phyloP scores from a whole-genome alignment of 2,113 vertebrate species.

The Lasiurus cinereus region DNA sequence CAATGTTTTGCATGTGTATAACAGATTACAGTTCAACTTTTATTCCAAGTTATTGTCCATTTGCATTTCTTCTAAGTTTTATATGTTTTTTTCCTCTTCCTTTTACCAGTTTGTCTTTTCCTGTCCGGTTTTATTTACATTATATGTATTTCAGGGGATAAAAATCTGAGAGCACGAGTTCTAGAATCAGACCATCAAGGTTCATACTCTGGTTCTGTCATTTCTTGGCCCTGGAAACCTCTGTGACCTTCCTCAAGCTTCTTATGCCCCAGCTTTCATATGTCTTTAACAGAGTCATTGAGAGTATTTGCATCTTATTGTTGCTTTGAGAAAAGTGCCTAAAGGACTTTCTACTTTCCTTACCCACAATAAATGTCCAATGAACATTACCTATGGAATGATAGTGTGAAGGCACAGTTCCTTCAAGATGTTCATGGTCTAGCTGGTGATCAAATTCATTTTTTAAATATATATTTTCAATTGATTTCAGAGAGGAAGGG shows the following conservation, averaged over 20 bases:
- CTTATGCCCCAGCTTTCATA: neutral
- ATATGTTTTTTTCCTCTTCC: neutral
- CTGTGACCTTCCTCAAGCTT: neutral
- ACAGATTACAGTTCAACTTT: neutral
- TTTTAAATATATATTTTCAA: no score
- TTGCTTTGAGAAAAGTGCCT: neutral
- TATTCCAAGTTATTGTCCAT: neutral
- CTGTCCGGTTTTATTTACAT: neutral
- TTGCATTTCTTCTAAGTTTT: neutral
- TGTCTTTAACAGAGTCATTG: neutral
- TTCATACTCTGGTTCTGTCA: neutral
- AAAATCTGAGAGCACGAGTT: neutral
- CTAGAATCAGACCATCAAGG: neutral
- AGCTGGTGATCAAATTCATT: neutral
- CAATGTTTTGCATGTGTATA: neutral
- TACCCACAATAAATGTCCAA: neutral
- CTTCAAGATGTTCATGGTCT: neutral
- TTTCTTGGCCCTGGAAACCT: neutral
- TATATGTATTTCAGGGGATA: neutral
- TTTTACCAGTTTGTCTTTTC: neutral
- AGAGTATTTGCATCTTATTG: neutral
- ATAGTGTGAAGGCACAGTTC: neutral
- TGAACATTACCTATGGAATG: neutral
- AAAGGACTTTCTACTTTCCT: neutral
- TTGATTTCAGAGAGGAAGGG: no score